A percentile compares a stretch with the other conserved stretches of the same genome.
These are phyloP conservation scores for Mobula hypostoma DNA, from an alignment of 2,113 vertebrate genomes.

Conservation along the genomic window DNA sequence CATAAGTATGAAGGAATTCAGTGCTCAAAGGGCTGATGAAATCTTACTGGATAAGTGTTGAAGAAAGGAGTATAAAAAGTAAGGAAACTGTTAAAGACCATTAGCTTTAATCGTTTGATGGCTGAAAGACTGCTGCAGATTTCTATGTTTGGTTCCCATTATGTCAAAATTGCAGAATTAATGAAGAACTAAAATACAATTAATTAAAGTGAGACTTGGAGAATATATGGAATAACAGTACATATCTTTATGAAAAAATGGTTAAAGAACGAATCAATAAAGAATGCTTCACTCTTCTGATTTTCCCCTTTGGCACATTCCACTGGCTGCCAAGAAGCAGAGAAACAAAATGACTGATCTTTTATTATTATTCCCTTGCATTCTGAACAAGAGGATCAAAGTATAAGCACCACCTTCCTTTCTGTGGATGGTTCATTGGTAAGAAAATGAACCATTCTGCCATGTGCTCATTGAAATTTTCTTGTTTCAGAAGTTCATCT, in stretches of 20 bases:
- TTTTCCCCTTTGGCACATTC: neutral
- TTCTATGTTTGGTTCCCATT: neutral
- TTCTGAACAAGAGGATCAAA: neutral
- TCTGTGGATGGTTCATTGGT: neutral
- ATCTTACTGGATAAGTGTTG: conserved; percentile 33
- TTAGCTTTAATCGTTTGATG: conserved; percentile 30
- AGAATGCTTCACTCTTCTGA: neutral
- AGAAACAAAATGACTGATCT: neutral
- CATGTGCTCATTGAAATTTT: neutral
- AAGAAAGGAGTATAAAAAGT: conserved; percentile 30
- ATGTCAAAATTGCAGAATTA: neutral
- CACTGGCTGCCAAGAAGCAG: neutral
- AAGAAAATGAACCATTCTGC: too few species aligned
- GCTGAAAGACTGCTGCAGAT: neutral
- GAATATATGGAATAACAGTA: neutral
- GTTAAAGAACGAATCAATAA: too few species aligned
- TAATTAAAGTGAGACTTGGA: neutral
- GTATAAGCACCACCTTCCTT: neutral
- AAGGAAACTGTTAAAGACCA: conserved; percentile 28
- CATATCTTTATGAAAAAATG: neutral
- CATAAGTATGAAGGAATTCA: conserved; percentile 25
- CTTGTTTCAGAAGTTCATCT: neutral
- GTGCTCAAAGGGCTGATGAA: conserved; percentile 36
- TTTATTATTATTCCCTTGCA: neutral
- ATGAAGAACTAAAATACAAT: neutral